A percentile compares a stretch with the other conserved stretches of the same genome.
Evolutionary conservation across 2,113 vertebrate genomes (phyloP).

Genomic region (Sturnira hondurensis): DNA sequence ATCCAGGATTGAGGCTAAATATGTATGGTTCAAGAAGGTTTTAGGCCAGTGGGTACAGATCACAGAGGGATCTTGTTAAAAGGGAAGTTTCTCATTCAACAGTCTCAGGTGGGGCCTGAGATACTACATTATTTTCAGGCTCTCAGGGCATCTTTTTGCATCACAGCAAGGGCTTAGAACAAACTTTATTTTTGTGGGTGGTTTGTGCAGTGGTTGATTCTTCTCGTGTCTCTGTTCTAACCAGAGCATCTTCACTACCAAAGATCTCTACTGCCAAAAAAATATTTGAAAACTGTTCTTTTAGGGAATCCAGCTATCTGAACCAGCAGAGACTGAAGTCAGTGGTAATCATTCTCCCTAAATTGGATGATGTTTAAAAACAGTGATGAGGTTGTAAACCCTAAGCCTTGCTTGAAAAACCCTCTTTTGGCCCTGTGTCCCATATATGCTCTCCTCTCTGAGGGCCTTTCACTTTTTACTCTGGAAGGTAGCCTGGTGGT

Average conservation of each 20-base stretch:
- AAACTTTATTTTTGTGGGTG: neutral
- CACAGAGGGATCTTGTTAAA: neutral
- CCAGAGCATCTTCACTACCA: neutral
- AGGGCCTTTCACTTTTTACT: neutral
- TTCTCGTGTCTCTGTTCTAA: neutral
- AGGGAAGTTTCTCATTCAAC: neutral
- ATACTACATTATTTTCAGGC: neutral
- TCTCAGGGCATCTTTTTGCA: neutral
- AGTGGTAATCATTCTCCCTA: neutral
- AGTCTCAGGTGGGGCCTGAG: neutral
- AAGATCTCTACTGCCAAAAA: neutral
- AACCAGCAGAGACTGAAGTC: neutral
- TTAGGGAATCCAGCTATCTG: neutral
- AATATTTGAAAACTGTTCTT: neutral
- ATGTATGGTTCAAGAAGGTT: neutral
- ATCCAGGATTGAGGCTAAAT: neutral
- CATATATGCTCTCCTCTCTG: neutral
- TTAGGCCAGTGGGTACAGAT: rapidly evolving
- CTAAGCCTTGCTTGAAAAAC: neutral
- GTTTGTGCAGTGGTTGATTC: neutral
- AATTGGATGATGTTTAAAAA: neutral
- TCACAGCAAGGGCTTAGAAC: neutral
- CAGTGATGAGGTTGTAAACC: neutral
- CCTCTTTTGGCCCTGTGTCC: neutral
- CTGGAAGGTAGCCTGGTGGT: slow-evolving; percentile 25